Conservation (phyloP, 2,797 vertebrate genomes). For the Ibycter americanus region DNA sequence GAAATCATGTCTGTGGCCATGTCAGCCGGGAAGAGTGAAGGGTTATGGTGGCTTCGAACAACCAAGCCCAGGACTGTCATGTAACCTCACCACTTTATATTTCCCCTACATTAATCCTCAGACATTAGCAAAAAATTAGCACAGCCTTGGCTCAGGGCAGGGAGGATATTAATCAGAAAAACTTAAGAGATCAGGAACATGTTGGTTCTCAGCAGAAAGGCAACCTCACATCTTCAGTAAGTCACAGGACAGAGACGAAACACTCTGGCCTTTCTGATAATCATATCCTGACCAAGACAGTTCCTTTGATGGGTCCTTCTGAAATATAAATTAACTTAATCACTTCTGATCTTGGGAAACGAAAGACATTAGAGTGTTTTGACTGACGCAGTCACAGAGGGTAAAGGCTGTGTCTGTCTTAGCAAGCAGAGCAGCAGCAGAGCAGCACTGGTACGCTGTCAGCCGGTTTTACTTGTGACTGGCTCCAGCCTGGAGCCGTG, state of each 20-base stretch:
- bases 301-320: neutral
- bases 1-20: neutral
- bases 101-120: neutral
- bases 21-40: neutral
- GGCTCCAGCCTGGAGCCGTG: neutral
- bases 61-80: neutral
- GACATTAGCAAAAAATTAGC: neutral
- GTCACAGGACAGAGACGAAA: neutral
- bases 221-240: neutral
- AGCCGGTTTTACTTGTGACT: neutral
- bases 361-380: neutral
- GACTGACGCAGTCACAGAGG: neutral
- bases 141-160: neutral
- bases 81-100: neutral
- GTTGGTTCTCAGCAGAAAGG: neutral
- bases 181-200: neutral
- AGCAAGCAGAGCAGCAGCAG: neutral
- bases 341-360: neutral
- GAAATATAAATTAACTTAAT: neutral
- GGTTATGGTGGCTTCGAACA: neutral
- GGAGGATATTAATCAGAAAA: neutral
- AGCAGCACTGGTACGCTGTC: neutral
- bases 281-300: neutral
- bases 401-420: neutral
- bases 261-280: neutral